These are phyloP conservation scores for Odontesthes bonariensis DNA, from an alignment of 2,113 vertebrate species.

Conservation along the genomic window DNA sequence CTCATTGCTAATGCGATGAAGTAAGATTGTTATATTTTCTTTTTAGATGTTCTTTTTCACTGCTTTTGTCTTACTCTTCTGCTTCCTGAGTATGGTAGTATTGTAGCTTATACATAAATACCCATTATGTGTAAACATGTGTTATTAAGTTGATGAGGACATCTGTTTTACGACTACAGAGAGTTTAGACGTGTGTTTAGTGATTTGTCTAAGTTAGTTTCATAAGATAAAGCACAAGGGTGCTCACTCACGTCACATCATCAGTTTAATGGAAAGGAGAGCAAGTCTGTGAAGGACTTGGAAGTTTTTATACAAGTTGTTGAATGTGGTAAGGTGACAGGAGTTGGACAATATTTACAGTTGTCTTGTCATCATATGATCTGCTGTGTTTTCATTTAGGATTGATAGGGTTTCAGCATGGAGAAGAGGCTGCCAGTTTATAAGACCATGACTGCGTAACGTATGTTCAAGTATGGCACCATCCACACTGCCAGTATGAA, in stretches of 20 bases:
- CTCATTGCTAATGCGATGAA: not conserved
- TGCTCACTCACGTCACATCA: too few species aligned
- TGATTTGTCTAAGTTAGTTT: too few species aligned
- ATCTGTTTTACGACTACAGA: too few species aligned
- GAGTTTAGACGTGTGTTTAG: too few species aligned
- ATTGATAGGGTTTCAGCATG: slow-evolving; percentile 5
- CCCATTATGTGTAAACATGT: not conserved
- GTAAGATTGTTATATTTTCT: not conserved
- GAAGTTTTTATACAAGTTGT: not conserved
- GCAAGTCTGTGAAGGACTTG: too few species aligned
- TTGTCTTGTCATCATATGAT: not conserved
- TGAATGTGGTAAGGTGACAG: not conserved
- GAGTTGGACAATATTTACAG: not conserved
- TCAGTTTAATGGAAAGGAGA: too few species aligned
- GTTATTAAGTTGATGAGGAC: too few species aligned
- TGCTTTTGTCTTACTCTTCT: slow-evolving; percentile 9
- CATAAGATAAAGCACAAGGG: too few species aligned
- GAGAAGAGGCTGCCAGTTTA: slow-evolving; percentile 6
- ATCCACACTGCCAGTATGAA: not conserved
- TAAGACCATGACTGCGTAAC: slow-evolving; percentile 7
- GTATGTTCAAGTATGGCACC: not conserved
- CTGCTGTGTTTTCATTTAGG: slow-evolving; percentile 4
- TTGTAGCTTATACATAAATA: not conserved
- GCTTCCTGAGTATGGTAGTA: slow-evolving; percentile 18
- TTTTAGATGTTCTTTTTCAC: not conserved